phyloP scores from a whole-genome alignment of 92 coral and sea anemone genomes.

The Pocillopora grandis region DNA sequence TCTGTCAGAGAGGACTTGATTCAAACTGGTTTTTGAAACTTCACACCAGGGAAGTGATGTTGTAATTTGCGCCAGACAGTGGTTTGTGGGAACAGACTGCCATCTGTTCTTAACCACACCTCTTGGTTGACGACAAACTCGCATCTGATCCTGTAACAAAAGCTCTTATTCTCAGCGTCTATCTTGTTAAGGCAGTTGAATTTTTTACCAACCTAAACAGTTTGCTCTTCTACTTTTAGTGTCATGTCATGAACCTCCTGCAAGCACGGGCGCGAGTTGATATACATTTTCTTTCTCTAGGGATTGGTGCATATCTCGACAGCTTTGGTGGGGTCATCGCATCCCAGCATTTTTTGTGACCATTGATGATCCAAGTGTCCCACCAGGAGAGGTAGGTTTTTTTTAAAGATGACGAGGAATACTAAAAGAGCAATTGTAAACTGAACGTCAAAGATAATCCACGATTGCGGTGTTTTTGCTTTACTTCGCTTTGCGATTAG shows the following conservation, averaged over 20 bases:
- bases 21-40: neutral
- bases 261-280: too few species aligned
- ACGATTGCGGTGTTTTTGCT: too few species aligned
- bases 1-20: neutral
- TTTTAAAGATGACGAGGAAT: neutral
- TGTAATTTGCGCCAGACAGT: constrained; percentile 53
- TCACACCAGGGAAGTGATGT: constrained; percentile 23
- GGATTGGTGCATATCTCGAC: constrained; percentile 99
- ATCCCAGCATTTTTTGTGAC: constrained; percentile 94
- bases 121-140: constrained; percentile 37
- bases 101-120: constrained; percentile 42
- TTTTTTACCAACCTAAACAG: neutral
- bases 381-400: constrained; percentile 83
- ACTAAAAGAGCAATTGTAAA: too few species aligned
- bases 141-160: neutral
- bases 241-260: neutral
- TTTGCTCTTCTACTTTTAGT: neutral
- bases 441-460: too few species aligned
- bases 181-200: neutral
- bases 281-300: constrained; percentile 29
- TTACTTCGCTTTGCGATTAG: too few species aligned
- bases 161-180: neutral
- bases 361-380: constrained; percentile 77
- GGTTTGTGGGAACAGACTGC: constrained; percentile 46
- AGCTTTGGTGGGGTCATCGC: constrained; percentile 99